Base-by-base conservation (phyloP, 2,888 invertebrate genomes). In the Zhengitettix transpicula region DNA sequence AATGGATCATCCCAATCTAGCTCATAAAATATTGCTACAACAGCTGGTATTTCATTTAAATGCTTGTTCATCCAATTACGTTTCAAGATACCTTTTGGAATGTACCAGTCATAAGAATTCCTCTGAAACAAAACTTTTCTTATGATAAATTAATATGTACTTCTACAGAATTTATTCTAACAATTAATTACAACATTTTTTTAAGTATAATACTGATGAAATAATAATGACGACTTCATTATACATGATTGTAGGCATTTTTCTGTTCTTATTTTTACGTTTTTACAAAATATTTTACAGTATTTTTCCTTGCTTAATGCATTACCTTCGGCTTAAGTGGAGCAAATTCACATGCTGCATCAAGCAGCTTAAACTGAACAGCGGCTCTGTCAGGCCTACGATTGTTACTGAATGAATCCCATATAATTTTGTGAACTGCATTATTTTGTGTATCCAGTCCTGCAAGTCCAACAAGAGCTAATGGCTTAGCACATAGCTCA, bases 11-110 rank as follows among this genome's bases (percentile, higher is more conserved):
- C 91, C 98, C 98, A 99, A 74, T 98, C 97, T 70, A 98, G 81
- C 69, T 99, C 97, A 72, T 91, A 92, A 74, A 98, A 99, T 63
- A 96, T 81, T 3, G 96, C 94, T 40, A 94, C 86, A 1, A 98
- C 87, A 1, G 97, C 87, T 10, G 99, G 98, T 64, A 98, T 81
- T 60, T 88, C 81, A 65, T 87, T 84, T 47, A 94, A 78, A 70
- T 97, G 93, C 73, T 99, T 99, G 57, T 84, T 80, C 78, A 97
- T 87, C 98, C 98, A 99, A 70, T 91, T 90, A 53, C 87, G 83
- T 72, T 97, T 96, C 10, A 98, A 74, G 65, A 98, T 89, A 12
- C 98, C 97, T 72, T 89, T 90, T 0, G 93, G 93, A 66, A 92
- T 87, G 73, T 95, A 95, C 89, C 92, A 93, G 70, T 96, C 96